Evolutionary conservation across 2,888 invertebrate genomes (phyloP), one percentile per base, ranked within the genome.

Genomic region (Drosophila buzzatii): DNA sequence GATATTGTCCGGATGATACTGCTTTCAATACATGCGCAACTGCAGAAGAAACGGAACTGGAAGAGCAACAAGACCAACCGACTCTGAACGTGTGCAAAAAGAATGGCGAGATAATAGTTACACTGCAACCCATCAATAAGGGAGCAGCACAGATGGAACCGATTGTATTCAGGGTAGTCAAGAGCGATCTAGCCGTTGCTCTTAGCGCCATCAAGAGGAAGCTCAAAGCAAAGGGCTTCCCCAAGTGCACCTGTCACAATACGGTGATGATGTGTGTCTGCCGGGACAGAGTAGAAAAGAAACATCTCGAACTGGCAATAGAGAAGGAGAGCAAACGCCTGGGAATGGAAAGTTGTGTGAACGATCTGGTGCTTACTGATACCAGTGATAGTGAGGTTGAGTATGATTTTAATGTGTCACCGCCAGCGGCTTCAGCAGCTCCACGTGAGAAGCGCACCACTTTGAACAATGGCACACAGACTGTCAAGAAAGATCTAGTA

Each of bases 331-430:
- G 92, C 20, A 69, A 71, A 0, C 75, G 69, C 0, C 79, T 81
- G 1, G 63, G 84, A 12, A 75, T 92, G 8, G 73, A 83, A 9
- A 76, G 77, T 10, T 85, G 92, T n/a, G 79, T 76, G 4, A 88
- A 92, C 27, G 74, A 79, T 0, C 57, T 93, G 31, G 74, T 91
- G 1, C 79, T 93, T 0, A 90, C 92, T 0, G 93, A 93, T 37
- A 92, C 92, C 1, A 91, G 90, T 10, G 92, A 93, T 0, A 92
- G 91, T 18, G 95, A 95, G 45, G 94, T 95, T 18, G 96, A 96
- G 57, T 94, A 95, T 92, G 95, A 96, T 82, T 95, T 96, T 23
- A 95, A 96, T 79, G 95, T 96, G 63, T 95, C 95, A 0, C 96
- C 96, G 0, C 96, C 96, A 0, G 95, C 95, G 51, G 96, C 95